Evolutionary conservation across 2,113 vertebrate genomes (phyloP), one percentile per base, ranked within the genome.

Genomic region (Eretmochelys imbricata): DNA sequence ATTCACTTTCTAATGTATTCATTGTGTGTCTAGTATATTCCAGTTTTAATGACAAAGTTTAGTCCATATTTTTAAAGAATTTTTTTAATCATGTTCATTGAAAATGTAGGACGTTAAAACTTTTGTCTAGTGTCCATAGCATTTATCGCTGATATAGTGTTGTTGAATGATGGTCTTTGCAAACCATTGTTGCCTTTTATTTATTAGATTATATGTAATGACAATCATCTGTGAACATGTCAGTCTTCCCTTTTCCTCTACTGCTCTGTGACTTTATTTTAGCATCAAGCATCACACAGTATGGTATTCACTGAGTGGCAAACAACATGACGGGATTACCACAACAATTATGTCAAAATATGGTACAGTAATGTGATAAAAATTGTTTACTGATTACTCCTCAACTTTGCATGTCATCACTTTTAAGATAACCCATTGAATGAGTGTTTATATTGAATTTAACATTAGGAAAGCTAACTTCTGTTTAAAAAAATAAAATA

Each of bases 211-310:
- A 16, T 35, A 29, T 59, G 8, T 65, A 65, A 35, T 17, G 59
- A 35, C 29, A 80, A 65, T 27, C 27, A 13, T 50, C 53, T n/a
- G 1, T 76, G 82, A 20, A 12, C 42, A 11, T 79, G 72, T 6
- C 19, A 55, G 22, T 92, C 14, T 87, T 76, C 87, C 75, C 65
- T 79, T 88, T 1, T 69, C 88, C 38, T n/a, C 86, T 93, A 38
- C 53, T 87, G 86, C 84, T 76, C 19, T 82, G 11, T 89, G 55
- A 75, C 84, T 10, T 96, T 93, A 72, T 46, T 80, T 53, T 82
- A 81, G 3, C 25, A 6, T 80, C 2, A 84, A 48, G 0, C 0
- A 17, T 10, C 8, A 11, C 85, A 24, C 81, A 55, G 38, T 8
- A 42, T n/a, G 38, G 4, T 46, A 4, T 1, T n/a, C 85, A 59